Percentiles rank a stretch among this genome's conserved stretches.
Evolutionary conservation across 2,113 vertebrate species (phyloP).

Genomic region (Amia ocellicauda): DNA sequence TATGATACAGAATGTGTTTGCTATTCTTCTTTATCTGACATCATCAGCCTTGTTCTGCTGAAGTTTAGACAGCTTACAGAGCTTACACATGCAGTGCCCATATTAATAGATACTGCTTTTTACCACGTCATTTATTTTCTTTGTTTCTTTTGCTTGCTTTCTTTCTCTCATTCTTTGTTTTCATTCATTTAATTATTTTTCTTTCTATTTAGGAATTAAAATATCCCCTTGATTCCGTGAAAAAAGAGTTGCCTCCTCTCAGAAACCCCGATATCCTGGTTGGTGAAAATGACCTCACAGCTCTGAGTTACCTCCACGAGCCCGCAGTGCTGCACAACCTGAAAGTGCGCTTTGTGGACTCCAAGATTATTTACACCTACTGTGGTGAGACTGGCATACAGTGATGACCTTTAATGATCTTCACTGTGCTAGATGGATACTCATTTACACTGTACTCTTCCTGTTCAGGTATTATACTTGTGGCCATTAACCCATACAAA

Average conservation of each 20-base stretch:
- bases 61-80: neutral
- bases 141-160: neutral
- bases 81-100: neutral
- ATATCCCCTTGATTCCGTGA: constrained; percentile 66
- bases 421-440: neutral
- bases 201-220: constrained; percentile 64
- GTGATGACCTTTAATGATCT: neutral
- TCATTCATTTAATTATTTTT: neutral
- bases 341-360: constrained; percentile 89
- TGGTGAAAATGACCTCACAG: constrained; percentile 96
- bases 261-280: constrained; percentile 96
- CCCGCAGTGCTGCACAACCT: constrained; percentile 94
- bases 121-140: neutral
- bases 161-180: neutral
- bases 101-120: neutral
- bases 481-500: constrained; percentile 95
- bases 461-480: constrained; percentile 87
- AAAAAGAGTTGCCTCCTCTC: constrained; percentile 74
- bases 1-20: neutral
- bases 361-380: constrained; percentile 95
- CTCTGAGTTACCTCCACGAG: constrained; percentile 95
- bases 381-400: constrained; percentile 70
- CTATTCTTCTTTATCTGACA: constrained; percentile 1
- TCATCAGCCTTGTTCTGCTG: neutral
- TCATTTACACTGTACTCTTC: neutral